Evolutionary conservation across 2,888 invertebrate genomes (phyloP).

Genomic region (Lysandra coridon): DNA sequence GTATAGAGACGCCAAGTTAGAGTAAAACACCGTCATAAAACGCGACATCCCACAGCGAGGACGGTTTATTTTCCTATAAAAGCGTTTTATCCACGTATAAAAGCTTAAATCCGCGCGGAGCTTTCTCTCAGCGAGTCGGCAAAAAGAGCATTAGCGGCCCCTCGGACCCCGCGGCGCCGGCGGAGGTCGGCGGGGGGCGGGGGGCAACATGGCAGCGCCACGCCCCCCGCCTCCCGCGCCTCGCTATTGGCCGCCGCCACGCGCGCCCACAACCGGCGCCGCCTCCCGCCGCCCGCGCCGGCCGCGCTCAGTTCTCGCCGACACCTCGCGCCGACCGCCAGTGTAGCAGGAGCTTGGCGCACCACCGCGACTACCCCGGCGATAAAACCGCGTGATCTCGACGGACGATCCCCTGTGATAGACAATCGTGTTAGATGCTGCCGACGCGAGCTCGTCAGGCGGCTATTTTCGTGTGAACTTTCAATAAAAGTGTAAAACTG

Average conservation of each 20-base stretch:
- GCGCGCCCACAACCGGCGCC: constrained; percentile 68
- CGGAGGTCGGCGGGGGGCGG: constrained; percentile 42
- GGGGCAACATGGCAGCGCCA: constrained; percentile 71
- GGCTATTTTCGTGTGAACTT: constrained; percentile 36
- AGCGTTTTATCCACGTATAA: constrained; percentile 80
- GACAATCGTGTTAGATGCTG: not conserved
- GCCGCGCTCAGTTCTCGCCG: constrained; percentile 55
- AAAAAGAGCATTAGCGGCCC: constrained; percentile 71
- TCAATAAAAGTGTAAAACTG: constrained; percentile 31
- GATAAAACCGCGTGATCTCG: constrained; percentile 8
- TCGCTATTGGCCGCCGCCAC: constrained; percentile 50
- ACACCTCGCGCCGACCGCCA: constrained; percentile 47
- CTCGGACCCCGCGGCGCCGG: not conserved
- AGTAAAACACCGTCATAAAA: constrained; percentile 76
- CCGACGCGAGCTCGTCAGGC: not conserved
- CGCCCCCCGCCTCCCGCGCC: constrained; percentile 59
- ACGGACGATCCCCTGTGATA: constrained; percentile 36
- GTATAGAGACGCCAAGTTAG: constrained; percentile 74
- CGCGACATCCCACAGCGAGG: constrained; percentile 76
- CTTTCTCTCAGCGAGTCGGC: constrained; percentile 74
- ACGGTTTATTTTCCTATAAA: constrained; percentile 79
- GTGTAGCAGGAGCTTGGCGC: constrained; percentile 30
- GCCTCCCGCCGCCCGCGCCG: constrained; percentile 54
- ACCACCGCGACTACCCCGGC: constrained; percentile 28
- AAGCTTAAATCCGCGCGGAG: constrained; percentile 79